Base-by-base conservation (phyloP, 2,888 invertebrate genomes). In the Lochmaea crataegi region DNA sequence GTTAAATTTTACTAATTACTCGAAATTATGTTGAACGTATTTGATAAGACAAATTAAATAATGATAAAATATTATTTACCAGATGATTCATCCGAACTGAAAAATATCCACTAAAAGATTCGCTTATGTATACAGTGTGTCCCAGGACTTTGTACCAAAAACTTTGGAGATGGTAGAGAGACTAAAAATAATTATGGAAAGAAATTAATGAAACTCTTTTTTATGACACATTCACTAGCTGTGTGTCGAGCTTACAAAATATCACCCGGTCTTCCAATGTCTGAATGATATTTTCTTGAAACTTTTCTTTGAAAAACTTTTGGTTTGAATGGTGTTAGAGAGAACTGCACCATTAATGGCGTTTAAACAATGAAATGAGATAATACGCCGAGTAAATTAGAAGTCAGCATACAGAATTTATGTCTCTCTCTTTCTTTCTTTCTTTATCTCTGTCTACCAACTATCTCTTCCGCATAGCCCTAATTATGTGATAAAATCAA, bases 401-500 rank as follows among this genome's bases (percentile, higher is more conserved):
- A 32, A 58, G 32, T 58, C 12, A 26, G 26, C 58, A 58, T 58
- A 58, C 26, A 32, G 32, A 58, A n/a, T 58, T 58, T 4, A 71
- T 16, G 11, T 51, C 57, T 58, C 67, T 26, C 41, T 57, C 57
- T 65, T 32, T 51, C 57, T 57, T 57, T 42, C 16, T 57, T 57
- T 53, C 53, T 32, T 32, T 32, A 2, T 32, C 32, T 32, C 32
- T 32, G 32, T 32, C 32, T 32, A 32, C 32, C 32, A 26, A 58
- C 58, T 51, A 61, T 70, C 38, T 71, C 79, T 61, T 64, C 68
- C 74, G 71, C 79, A 75, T 83, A 83, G 83, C 83, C 83, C 81
- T 85, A 85, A 85, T 85, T 85, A 85, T 83, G 81, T 82, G 83
- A 80, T 81, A 84, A 84, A 85, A 85, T 85, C 85, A 84, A 85